Conservation (phyloP, 2,113 vertebrate genomes). For the Raja brachyura region DNA sequence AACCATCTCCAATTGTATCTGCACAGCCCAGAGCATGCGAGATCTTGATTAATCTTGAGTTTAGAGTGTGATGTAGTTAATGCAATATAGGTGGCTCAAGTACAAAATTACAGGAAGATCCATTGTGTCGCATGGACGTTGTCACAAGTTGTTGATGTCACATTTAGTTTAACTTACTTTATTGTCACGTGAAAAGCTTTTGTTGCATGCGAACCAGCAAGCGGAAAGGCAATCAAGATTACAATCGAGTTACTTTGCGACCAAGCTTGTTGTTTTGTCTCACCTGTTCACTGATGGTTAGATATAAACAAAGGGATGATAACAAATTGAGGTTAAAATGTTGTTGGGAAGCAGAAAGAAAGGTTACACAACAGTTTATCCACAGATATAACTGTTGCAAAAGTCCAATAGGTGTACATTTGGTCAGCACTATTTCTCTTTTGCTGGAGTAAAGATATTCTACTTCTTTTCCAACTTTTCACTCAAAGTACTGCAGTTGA, state of each 20-base stretch:
- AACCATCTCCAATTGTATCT: not conserved
- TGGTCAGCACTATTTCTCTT: not conserved
- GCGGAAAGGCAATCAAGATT: no score
- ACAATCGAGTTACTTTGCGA: no score
- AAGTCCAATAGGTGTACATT: not conserved
- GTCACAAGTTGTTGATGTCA: no score
- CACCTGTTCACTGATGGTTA: not conserved
- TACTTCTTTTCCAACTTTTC: not conserved
- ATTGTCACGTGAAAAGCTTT: no score
- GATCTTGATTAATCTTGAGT: not conserved
- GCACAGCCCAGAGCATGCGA: not conserved
- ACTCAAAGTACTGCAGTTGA: not conserved
- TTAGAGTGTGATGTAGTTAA: not conserved
- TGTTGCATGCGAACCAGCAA: no score
- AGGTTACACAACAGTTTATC: not conserved
- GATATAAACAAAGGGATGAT: not conserved
- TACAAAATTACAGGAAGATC: not conserved
- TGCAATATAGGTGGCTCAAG: not conserved
- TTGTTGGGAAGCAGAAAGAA: not conserved
- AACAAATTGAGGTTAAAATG: not conserved
- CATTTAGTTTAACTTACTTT: no score
- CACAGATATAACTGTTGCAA: not conserved
- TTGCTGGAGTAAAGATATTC: not conserved
- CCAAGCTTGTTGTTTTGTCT: not conserved
- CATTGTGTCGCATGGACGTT: no score